phyloP scores from a whole-genome alignment of 2,113 vertebrate genomes.

The Myrmecophaga tridactyla region DNA sequence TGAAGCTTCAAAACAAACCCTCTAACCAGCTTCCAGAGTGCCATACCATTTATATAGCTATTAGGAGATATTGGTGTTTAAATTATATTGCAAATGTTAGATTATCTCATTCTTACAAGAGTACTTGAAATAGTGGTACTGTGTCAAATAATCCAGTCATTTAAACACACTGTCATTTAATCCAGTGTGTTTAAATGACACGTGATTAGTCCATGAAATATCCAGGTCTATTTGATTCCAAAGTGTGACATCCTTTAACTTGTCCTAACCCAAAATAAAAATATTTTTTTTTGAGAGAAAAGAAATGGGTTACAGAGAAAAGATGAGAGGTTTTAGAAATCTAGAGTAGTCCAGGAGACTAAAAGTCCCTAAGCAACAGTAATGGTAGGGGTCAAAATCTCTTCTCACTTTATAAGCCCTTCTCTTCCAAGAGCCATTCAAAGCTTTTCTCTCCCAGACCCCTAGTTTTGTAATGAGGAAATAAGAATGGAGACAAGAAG shows the following conservation, averaged over 20 bases:
- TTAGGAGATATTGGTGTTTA: neutral
- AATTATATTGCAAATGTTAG: neutral
- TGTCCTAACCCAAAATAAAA: neutral
- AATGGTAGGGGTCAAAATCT: neutral
- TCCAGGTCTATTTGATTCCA: neutral
- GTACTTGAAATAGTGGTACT: neutral
- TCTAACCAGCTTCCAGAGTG: neutral
- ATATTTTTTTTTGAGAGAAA: conserved; percentile 14
- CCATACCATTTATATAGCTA: neutral
- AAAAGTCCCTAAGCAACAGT: neutral
- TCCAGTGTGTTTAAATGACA: neutral
- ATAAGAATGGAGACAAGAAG: neutral
- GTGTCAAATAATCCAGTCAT: too few species aligned
- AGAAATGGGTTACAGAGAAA: neutral
- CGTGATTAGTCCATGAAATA: neutral
- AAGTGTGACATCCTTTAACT: neutral
- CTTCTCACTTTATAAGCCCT: neutral
- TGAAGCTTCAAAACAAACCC: neutral
- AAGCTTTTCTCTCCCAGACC: neutral
- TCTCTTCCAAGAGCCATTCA: neutral
- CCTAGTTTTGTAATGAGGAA: neutral
- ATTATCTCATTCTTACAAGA: neutral
- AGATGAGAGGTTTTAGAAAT: neutral
- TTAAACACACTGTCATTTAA: too few species aligned
- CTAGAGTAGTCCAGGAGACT: neutral